Conservation (phyloP, 1,140 invertebrate species). For the Drosophila subobscura region DNA sequence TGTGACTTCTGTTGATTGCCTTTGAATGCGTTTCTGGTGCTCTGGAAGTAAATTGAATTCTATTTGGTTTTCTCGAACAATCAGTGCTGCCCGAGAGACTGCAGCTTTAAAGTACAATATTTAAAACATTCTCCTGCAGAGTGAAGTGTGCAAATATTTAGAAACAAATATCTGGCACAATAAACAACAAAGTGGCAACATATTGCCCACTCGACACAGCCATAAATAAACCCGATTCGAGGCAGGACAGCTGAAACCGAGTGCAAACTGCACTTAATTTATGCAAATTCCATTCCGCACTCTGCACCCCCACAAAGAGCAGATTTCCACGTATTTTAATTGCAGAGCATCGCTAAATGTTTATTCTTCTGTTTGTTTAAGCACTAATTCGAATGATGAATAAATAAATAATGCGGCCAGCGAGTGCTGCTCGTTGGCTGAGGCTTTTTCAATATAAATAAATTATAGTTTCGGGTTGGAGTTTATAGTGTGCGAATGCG, state of each 20-base stretch:
- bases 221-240: slow-evolving; percentile 42
- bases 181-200: slow-evolving; percentile 55
- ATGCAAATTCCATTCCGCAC: slow-evolving; percentile 51
- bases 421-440: slow-evolving; percentile 17
- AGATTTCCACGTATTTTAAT: slow-evolving; percentile 30
- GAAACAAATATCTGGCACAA: slow-evolving; percentile 42
- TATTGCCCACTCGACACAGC: slow-evolving; percentile 36
- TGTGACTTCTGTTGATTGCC: background rate
- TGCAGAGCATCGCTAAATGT: slow-evolving; percentile 29
- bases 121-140: background rate
- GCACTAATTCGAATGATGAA: slow-evolving; percentile 57
- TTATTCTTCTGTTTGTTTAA: slow-evolving; percentile 51
- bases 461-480: slow-evolving; percentile 34
- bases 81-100: background rate
- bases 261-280: slow-evolving; percentile 50
- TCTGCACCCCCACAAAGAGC: slow-evolving; percentile 26
- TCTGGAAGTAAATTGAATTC: slow-evolving; percentile 22
- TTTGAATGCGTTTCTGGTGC: slow-evolving; percentile 59
- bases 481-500: slow-evolving; percentile 29
- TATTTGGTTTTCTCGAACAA: slow-evolving; percentile 14
- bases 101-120: slow-evolving; percentile 2
- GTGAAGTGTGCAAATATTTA: slow-evolving; percentile 39
- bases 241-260: slow-evolving; percentile 23
- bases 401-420: slow-evolving; percentile 49
- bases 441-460: slow-evolving; percentile 41